These are phyloP conservation scores for Rhagoletis pomonella DNA, from an alignment of 1,140 invertebrate genomes.

Conservation along the genomic window DNA sequence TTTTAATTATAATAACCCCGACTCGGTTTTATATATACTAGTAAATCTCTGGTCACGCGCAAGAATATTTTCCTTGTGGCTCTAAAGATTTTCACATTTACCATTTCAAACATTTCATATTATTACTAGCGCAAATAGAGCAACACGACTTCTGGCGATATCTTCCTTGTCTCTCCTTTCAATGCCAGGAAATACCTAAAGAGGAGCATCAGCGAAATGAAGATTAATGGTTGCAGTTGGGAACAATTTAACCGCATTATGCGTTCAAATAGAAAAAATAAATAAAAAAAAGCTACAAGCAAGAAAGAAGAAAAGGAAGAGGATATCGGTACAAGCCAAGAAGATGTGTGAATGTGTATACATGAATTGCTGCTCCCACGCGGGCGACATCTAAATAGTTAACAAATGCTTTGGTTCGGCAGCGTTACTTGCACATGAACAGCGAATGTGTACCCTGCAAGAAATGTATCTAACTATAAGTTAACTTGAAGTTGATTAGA, in stretches of 20 bases:
- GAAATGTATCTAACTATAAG: no score
- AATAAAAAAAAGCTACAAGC: neutral
- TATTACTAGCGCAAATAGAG: no score
- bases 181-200: constrained; percentile 9
- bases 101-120: no score
- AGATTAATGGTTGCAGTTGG: constrained; percentile 56
- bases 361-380: neutral
- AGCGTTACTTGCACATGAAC: neutral
- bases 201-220: constrained; percentile 55
- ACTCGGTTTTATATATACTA: no score
- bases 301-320: neutral
- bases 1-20: no score
- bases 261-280: neutral
- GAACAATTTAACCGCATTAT: constrained; percentile 55
- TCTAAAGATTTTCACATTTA: no score
- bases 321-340: neutral
- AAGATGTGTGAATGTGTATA: neutral
- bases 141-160: no score
- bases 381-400: neutral
- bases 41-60: no score
- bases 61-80: no score
- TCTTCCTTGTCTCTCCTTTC: neutral
- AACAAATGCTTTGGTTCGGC: neutral
- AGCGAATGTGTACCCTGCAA: no score
- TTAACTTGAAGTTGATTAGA: no score